Conservation (phyloP, 1,140 invertebrate species). For the Microplitis mediator region DNA sequence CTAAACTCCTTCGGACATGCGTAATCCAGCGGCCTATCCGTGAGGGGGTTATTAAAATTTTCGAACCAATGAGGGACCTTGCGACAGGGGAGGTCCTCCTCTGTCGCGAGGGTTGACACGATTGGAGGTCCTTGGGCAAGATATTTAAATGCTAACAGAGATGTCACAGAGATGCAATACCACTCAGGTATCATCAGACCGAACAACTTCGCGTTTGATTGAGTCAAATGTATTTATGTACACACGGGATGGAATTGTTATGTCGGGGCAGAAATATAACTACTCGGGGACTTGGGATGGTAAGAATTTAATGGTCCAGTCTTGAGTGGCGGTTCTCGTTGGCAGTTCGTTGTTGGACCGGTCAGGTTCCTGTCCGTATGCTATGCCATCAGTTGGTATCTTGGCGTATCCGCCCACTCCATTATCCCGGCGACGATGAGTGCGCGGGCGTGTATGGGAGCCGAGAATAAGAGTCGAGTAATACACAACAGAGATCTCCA, state of each 20-base stretch:
- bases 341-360: constrained; percentile 42
- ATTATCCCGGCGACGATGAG: constrained; percentile 62
- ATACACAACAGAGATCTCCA: too few species aligned
- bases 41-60: constrained; percentile 60
- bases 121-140: not conserved
- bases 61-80: constrained; percentile 56
- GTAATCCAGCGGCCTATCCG: constrained; percentile 59
- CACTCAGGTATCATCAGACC: too few species aligned
- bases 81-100: constrained; percentile 41
- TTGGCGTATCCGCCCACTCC: constrained; percentile 57
- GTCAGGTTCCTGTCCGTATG: constrained; percentile 41
- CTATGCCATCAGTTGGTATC: constrained; percentile 38
- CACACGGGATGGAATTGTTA: not conserved
- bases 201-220: too few species aligned
- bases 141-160: not conserved
- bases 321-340: constrained; percentile 54
- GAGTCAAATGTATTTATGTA: not conserved
- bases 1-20: constrained; percentile 52
- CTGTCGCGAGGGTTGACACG: constrained; percentile 10
- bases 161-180: too few species aligned
- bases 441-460: constrained; percentile 54
- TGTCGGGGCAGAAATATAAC: not conserved
- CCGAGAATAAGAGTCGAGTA: not conserved
- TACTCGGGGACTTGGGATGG: constrained; percentile 35
- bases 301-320: constrained; percentile 40